Conservation (phyloP, 2,797 vertebrate genomes). For the Onychomys torridus region DNA sequence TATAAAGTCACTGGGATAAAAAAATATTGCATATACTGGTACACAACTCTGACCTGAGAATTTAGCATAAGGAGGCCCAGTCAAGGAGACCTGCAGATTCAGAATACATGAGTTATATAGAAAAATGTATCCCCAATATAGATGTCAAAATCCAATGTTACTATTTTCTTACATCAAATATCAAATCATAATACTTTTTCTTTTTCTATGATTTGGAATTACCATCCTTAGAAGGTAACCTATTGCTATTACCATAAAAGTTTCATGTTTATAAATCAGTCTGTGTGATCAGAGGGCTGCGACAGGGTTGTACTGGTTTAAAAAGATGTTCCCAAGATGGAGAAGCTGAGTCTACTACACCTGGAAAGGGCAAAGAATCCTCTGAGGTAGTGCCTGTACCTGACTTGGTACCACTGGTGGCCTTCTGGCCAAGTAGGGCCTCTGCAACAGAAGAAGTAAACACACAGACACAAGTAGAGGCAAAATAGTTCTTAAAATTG, state of each 20-base stretch:
- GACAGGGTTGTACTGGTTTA: background rate
- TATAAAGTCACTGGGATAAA: background rate
- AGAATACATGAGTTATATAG: background rate
- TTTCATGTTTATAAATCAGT: background rate
- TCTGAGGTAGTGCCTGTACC: rapidly evolving
- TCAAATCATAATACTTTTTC: background rate
- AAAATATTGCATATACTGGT: background rate
- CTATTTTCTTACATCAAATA: background rate
- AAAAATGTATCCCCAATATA: background rate
- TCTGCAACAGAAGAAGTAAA: too few species aligned
- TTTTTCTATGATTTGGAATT: background rate
- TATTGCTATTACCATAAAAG: background rate
- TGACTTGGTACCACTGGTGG: background rate
- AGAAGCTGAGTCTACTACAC: background rate
- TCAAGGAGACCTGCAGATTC: background rate
- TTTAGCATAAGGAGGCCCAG: too few species aligned
- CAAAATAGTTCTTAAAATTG: background rate
- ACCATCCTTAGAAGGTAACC: background rate
- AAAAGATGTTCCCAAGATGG: too few species aligned
- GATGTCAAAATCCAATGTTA: background rate
- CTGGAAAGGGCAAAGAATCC: too few species aligned
- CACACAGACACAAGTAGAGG: background rate
- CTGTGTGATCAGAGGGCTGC: background rate
- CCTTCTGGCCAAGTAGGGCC: too few species aligned
- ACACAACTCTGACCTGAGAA: background rate